phyloP scores from a whole-genome alignment of 2,113 vertebrate genomes.

The Gavia stellata region DNA sequence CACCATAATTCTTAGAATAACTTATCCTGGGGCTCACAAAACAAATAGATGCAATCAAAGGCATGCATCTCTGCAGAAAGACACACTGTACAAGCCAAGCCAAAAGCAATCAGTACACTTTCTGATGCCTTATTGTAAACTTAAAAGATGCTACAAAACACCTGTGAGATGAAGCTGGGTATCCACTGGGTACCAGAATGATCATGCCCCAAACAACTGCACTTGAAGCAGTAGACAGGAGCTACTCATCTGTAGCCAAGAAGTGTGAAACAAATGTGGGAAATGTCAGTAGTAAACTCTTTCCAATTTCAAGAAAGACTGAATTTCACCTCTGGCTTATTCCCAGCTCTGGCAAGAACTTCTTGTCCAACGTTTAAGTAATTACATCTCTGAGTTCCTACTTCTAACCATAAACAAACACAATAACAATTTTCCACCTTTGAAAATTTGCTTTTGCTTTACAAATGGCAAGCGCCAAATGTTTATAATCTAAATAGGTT shows the following conservation, averaged over 20 bases:
- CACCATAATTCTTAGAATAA: not conserved
- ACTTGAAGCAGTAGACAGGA: not conserved
- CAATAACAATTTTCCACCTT: not conserved
- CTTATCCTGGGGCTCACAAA: not conserved
- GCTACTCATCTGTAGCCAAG: not conserved
- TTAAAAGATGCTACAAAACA: not conserved
- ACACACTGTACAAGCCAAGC: not conserved
- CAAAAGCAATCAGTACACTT: not conserved
- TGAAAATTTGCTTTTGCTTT: not conserved
- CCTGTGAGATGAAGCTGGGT: not conserved
- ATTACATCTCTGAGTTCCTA: not conserved
- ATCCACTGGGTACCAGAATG: not conserved
- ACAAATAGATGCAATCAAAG: not conserved
- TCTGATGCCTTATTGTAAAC: not conserved
- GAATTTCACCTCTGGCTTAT: not conserved
- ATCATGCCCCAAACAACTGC: not conserved
- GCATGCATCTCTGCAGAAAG: not conserved
- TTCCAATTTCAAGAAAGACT: not conserved
- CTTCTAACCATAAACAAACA: not conserved
- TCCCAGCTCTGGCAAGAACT: not conserved
- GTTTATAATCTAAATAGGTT: not conserved
- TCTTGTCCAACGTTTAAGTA: not conserved
- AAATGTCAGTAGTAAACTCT: not conserved
- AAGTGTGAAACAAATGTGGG: not conserved
- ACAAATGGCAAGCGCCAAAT: not conserved